A percentile compares a stretch with the other conserved stretches of the same genome.
These are phyloP conservation scores for Poeciliopsis occidentalis DNA, from an alignment of 2,113 vertebrate species.

Conservation along the genomic window DNA sequence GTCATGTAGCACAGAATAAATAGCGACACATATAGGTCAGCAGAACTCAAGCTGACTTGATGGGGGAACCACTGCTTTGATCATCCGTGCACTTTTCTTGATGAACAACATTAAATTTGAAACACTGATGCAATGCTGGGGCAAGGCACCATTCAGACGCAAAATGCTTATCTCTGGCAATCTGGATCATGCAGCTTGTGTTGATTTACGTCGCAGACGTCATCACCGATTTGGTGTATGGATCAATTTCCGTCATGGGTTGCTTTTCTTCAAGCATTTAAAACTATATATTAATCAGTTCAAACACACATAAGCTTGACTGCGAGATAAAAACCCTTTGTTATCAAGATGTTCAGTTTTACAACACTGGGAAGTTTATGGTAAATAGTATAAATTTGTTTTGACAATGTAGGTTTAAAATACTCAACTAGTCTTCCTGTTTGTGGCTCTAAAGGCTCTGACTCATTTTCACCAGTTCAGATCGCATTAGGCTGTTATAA, in stretches of 20 bases:
- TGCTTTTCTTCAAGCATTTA: not conserved
- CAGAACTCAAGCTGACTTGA: slow-evolving; percentile 51
- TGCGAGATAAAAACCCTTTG: not conserved
- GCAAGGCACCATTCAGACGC: slow-evolving; percentile 59
- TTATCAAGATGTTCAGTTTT: not conserved
- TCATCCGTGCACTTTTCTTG: slow-evolving; percentile 58
- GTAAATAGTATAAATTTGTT: slow-evolving; percentile 44
- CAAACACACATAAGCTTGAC: not conserved
- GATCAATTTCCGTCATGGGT: slow-evolving; percentile 21
- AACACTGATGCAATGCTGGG: slow-evolving; percentile 67
- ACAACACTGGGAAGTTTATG: slow-evolving; percentile 12
- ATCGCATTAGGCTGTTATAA: slow-evolving; percentile 53
- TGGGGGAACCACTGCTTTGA: slow-evolving; percentile 64
- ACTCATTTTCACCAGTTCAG: slow-evolving; percentile 49
- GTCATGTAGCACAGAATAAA: slow-evolving; percentile 43
- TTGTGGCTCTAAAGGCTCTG: slow-evolving; percentile 29
- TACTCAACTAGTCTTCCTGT: slow-evolving; percentile 3
- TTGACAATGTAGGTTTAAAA: slow-evolving; percentile 19
- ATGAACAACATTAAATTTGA: slow-evolving; percentile 73
- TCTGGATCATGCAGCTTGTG: slow-evolving; percentile 46
- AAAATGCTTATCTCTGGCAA: slow-evolving; percentile 71
- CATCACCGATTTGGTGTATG: no score
- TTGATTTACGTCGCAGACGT: slow-evolving; percentile 12
- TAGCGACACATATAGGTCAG: slow-evolving; percentile 70
- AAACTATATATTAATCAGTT: slow-evolving; percentile 20